Percentiles rank a stretch among this genome's conserved stretches.
These are phyloP conservation scores for Autographa pulchrina DNA, from an alignment of 2,888 invertebrate species.

Conservation along the genomic window DNA sequence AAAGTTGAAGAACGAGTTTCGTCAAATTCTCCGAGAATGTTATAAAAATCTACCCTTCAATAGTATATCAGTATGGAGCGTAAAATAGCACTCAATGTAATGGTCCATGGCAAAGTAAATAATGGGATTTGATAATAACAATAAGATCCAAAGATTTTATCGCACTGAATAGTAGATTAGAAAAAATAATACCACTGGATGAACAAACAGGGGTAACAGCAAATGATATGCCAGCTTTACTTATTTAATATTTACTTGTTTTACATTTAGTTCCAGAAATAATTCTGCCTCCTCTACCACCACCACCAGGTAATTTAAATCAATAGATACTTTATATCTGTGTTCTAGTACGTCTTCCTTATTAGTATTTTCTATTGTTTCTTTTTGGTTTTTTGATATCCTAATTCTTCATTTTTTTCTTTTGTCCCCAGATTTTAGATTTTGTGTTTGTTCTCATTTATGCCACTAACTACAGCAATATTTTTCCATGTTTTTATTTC, in stretches of 20 bases:
- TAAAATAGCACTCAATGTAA: too few species aligned
- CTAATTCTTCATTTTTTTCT: background rate
- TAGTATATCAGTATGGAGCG: too few species aligned
- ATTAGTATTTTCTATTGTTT: background rate
- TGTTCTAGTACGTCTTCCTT: background rate
- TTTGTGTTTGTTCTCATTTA: background rate
- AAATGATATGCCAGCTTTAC: background rate
- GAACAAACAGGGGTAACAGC: background rate
- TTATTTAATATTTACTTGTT: background rate
- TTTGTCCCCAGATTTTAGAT: background rate
- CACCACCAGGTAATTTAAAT: slow-evolving; percentile 23
- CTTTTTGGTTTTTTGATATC: background rate
- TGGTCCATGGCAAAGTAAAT: too few species aligned
- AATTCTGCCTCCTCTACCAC: slow-evolving; percentile 8
- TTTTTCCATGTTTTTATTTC: background rate
- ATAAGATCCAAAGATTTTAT: too few species aligned
- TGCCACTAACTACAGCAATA: background rate
- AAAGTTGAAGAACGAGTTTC: too few species aligned
- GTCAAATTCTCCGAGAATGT: too few species aligned
- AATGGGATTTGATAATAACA: too few species aligned
- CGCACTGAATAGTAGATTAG: too few species aligned
- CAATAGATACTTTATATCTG: background rate
- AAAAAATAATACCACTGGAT: too few species aligned
- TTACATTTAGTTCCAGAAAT: slow-evolving; percentile 31
- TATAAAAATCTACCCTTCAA: too few species aligned